Evolutionary conservation across 2,888 invertebrate species (phyloP), one percentile per base, ranked within the genome.

Genomic region (Pristionchus exspectatus): DNA sequence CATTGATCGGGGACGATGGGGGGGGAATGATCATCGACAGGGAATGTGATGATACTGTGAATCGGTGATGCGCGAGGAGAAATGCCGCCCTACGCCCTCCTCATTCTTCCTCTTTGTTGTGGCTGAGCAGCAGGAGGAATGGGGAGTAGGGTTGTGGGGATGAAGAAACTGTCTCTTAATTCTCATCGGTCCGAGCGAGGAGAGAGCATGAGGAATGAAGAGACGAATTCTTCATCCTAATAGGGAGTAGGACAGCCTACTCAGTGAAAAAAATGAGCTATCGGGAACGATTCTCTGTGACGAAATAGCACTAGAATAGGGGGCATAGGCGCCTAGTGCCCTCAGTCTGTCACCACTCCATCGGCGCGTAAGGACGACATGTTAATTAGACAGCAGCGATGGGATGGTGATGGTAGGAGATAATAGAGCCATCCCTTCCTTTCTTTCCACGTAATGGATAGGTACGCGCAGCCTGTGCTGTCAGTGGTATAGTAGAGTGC

Each of bases 371-470:
- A 81, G 44, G 50, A 12, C 50, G 27, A 81, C 50, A 27, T 16
- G 81, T 44, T 81, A 81, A 81, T 81, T 44, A 81, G 50, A 27
- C 44, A 81, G 24, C 50, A 69, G 27, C n/a, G 74, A 74, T 74
- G 24, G 33, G 38, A 12, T 16, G 2, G 38, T 16, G 81, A 81
- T 54, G 81, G 12, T 50, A 12, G 44, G 63, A 54, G 50, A 54
- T 81, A 81, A 81, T 81, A 50, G 81, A 72, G 18, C 44, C 74
- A 72, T 77, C 74, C 44, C 18, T 74, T 21, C 44, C 74, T 44
- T 33, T 72, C 72, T 33, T 30, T 21, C 74, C 44, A 12, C 38
- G 38, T 77, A 77, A 77, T 72, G 72, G 72, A 72, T 44, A 44
- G 74, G 74, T 77, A 14, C 81, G 33, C 81, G n/a, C 44, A 44